These are phyloP conservation scores for Torymus tubicola DNA, from an alignment of 2,888 invertebrate genomes.

Conservation along the genomic window DNA sequence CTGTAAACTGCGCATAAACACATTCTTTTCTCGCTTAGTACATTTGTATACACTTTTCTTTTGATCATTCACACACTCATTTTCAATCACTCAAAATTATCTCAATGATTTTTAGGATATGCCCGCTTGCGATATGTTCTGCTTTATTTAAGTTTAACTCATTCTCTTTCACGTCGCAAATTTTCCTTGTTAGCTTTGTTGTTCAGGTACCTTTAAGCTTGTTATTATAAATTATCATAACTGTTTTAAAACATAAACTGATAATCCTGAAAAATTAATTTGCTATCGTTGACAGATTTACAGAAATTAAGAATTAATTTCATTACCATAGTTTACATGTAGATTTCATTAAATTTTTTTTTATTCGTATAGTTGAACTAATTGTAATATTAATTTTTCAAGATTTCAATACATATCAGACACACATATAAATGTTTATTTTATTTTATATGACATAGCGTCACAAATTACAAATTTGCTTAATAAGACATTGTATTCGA, in stretches of 20 bases:
- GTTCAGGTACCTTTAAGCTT: slow-evolving; percentile 71
- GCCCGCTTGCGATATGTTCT: slow-evolving; percentile 72
- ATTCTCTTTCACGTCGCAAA: slow-evolving; percentile 59
- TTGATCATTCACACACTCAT: slow-evolving; percentile 22
- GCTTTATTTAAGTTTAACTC: slow-evolving; percentile 50
- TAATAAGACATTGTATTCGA: slow-evolving; percentile 4
- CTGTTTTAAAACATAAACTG: slow-evolving; percentile 16
- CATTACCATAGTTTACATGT: no score
- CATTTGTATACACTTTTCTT: slow-evolving; percentile 37
- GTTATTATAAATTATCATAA: slow-evolving; percentile 58
- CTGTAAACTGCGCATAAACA: slow-evolving; percentile 59
- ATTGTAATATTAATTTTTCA: slow-evolving; percentile 13
- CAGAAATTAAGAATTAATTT: no score
- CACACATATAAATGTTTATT: slow-evolving; percentile 30
- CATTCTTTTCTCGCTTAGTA: slow-evolving; percentile 28
- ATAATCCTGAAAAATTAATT: slow-evolving; percentile 27
- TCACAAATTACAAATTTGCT: slow-evolving; percentile 25
- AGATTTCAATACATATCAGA: slow-evolving; percentile 16
- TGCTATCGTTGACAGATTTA: neutral
- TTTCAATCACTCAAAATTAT: slow-evolving; percentile 37
- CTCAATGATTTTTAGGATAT: slow-evolving; percentile 65
- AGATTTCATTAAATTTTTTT: no score
- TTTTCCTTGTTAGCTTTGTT: slow-evolving; percentile 64
- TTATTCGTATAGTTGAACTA: no score
- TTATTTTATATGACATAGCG: slow-evolving; percentile 10